A percentile compares a stretch with the other conserved stretches of the same genome.
phyloP scores from a whole-genome alignment of 2,797 vertebrate species.

The Calcarius lapponicus region DNA sequence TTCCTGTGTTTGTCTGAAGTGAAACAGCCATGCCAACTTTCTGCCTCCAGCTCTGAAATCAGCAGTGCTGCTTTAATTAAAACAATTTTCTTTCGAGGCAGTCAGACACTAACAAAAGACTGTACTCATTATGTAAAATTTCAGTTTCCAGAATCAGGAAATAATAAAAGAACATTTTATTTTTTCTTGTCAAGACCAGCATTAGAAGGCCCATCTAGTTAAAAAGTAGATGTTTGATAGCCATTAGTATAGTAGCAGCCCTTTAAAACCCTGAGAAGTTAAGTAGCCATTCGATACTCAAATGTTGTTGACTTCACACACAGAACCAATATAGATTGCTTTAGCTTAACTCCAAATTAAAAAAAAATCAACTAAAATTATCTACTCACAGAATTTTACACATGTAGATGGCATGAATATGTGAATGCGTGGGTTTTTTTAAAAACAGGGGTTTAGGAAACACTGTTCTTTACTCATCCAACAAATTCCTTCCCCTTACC shows the following conservation, averaged over 20 bases:
- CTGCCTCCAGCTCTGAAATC: neutral
- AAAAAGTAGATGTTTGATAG: neutral
- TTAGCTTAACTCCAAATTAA: neutral
- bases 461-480: neutral
- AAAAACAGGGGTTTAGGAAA: neutral
- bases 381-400: neutral
- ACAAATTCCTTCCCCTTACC: neutral
- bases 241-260: neutral
- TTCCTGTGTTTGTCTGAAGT: neutral
- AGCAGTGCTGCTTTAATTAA: neutral
- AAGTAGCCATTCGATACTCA: neutral
- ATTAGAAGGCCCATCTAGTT: neutral
- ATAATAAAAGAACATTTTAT: neutral
- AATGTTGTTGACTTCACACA: neutral
- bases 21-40: neutral
- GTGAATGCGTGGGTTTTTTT: accelerated
- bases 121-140: neutral
- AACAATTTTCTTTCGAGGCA: neutral
- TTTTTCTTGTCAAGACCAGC: neutral
- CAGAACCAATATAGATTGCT: neutral
- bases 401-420: neutral
- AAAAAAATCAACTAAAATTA: neutral
- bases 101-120: neutral
- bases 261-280: neutral
- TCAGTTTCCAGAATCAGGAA: neutral